These are phyloP conservation scores for Tethya wilhelma DNA, from an alignment of 37 sponge, comb jelly and placozoan genomes.

Conservation along the genomic window DNA sequence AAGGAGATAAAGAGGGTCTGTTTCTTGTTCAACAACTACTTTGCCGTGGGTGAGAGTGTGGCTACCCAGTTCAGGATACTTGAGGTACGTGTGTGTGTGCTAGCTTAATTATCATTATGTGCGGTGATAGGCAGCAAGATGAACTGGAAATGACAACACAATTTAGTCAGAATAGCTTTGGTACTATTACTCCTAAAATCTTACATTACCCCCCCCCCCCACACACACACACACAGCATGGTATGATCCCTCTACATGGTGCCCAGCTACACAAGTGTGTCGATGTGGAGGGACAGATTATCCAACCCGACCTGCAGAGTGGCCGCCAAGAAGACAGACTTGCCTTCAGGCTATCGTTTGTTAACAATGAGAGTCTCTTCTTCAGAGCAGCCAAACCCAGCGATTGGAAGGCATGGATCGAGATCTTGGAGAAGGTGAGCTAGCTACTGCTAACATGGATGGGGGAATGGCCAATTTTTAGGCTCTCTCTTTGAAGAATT, in stretches of 20 bases:
- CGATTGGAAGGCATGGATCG: constrained; percentile 48
- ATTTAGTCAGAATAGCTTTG: too few relatives aligned
- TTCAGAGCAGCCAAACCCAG: constrained; percentile 66
- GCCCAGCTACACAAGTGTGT: constrained; percentile 73
- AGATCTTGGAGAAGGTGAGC: constrained; percentile 56
- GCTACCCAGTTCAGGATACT: constrained; percentile 16
- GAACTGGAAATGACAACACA: too few relatives aligned
- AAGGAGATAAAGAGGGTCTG: constrained; percentile 58
- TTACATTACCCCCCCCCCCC: not conserved
- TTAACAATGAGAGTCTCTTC: constrained; percentile 35
- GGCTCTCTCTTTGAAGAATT: not conserved
- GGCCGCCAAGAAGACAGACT: constrained; percentile 51
- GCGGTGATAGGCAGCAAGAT: too few relatives aligned
- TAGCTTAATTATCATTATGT: not conserved
- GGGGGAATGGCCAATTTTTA: not conserved
- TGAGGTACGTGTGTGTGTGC: constrained; percentile 18
- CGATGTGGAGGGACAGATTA: constrained; percentile 69
- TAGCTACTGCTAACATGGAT: not conserved
- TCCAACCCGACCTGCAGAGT: constrained; percentile 58
- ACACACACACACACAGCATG: constrained; percentile 44
- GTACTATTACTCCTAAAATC: not conserved
- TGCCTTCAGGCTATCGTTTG: constrained; percentile 56
- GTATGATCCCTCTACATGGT: constrained; percentile 67
- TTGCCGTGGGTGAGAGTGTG: constrained; percentile 58
- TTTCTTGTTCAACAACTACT: constrained; percentile 66